These are phyloP conservation scores for Leptobrachium leishanense DNA, from an alignment of 2,113 vertebrate species.

Conservation along the genomic window DNA sequence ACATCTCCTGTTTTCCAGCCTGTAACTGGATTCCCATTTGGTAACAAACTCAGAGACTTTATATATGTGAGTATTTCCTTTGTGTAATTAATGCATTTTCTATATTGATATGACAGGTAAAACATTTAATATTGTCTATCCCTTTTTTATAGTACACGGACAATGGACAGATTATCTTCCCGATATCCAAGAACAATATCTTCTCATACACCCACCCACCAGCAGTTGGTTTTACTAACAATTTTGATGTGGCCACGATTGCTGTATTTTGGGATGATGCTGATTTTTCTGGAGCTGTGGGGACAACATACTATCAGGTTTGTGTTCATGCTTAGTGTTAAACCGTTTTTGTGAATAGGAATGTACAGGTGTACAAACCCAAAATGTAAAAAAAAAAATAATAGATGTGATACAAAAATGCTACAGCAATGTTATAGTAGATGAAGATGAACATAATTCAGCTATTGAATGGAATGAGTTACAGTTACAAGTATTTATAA, in stretches of 20 bases:
- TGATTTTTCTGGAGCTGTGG: constrained; percentile 65
- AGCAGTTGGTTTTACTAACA: constrained; percentile 61
- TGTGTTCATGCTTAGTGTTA: too few relatives aligned
- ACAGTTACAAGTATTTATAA: too few relatives aligned
- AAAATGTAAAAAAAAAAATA: too few relatives aligned
- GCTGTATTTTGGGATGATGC: constrained; percentile 49
- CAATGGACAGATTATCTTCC: constrained; percentile 73
- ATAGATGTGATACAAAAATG: too few relatives aligned
- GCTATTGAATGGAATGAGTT: too few relatives aligned
- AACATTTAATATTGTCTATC: too few relatives aligned
- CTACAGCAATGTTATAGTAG: too few relatives aligned
- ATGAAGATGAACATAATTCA: too few relatives aligned
- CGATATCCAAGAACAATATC: constrained; percentile 53
- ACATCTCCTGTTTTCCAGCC: constrained; percentile 65
- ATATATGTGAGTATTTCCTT: constrained; percentile 63
- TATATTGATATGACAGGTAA: too few relatives aligned
- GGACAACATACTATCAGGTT: constrained; percentile 71
- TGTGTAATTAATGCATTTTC: not conserved
- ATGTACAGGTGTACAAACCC: too few relatives aligned
- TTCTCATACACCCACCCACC: constrained; percentile 58
- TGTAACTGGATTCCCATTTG: constrained; percentile 64
- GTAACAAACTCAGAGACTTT: constrained; percentile 57
- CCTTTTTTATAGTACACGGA: constrained; percentile 71
- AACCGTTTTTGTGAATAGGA: too few relatives aligned
- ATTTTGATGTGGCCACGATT: constrained; percentile 52